Evolutionary conservation across 2,113 vertebrate genomes (phyloP).

Genomic region (Corythornis cristatus): DNA sequence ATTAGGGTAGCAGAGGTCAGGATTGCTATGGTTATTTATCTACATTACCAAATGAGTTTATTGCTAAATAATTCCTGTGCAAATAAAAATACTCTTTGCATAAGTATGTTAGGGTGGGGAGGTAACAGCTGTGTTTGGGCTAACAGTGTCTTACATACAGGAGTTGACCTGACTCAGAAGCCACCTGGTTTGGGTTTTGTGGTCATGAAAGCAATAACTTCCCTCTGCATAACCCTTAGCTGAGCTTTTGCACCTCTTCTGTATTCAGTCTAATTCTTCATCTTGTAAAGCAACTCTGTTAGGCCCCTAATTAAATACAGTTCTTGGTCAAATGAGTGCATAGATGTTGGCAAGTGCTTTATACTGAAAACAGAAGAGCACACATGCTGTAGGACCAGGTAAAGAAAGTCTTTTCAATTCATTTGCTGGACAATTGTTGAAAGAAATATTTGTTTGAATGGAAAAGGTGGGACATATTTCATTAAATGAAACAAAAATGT

Average conservation of each 20-base stretch:
- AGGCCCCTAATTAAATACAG: neutral
- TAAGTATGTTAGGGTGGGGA: neutral
- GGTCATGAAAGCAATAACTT: neutral
- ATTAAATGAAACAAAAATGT: neutral
- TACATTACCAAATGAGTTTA: neutral
- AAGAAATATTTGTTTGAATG: neutral
- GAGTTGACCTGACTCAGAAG: neutral
- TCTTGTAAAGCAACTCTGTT: neutral
- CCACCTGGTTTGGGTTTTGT: neutral
- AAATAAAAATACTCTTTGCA: neutral
- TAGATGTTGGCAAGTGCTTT: neutral
- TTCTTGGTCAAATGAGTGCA: neutral
- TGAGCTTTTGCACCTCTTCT: neutral
- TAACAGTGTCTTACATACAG: neutral
- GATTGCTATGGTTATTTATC: neutral
- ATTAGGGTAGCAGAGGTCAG: neutral
- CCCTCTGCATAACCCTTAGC: neutral
- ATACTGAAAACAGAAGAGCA: neutral
- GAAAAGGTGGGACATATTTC: neutral
- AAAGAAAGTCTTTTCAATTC: neutral
- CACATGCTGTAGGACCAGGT: neutral
- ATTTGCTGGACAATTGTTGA: neutral
- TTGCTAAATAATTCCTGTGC: neutral
- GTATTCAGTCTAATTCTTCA: neutral
- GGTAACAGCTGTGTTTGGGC: neutral